Evolutionary conservation across 2,113 vertebrate species (phyloP).

Genomic region (Cettia cetti): DNA sequence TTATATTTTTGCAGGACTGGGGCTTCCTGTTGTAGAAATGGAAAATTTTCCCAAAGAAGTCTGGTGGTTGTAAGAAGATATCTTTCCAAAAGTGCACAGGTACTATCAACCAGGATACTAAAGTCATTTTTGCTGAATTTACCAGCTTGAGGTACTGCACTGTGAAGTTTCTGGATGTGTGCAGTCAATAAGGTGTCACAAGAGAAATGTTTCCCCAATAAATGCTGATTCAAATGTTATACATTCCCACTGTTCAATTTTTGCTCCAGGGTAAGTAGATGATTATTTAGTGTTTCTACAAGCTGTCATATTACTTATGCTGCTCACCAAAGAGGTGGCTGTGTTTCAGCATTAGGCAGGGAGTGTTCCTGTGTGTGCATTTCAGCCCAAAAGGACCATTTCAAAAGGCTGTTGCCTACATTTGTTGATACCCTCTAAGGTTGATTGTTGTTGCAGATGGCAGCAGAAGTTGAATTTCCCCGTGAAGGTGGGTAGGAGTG

Average conservation of each 20-base stretch:
- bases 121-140: not conserved
- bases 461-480: not conserved
- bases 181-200: not conserved
- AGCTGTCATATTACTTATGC: not conserved
- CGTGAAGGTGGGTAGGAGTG: not conserved
- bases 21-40: not conserved
- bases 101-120: not conserved
- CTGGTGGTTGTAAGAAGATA: not conserved
- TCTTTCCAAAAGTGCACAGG: not conserved
- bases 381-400: not conserved
- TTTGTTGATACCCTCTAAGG: not conserved
- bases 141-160: not conserved
- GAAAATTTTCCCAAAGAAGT: not conserved
- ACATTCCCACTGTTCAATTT: not conserved
- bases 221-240: not conserved
- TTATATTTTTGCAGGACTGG: not conserved
- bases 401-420: not conserved
- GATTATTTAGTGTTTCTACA: not conserved
- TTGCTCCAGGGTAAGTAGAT: not conserved
- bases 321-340: not conserved
- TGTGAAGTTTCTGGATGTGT: not conserved
- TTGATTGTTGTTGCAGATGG: not conserved
- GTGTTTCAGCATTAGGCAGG: not conserved
- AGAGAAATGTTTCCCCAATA: not conserved
- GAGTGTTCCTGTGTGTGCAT: not conserved